Evolutionary conservation across 2,888 invertebrate genomes (phyloP).

Genomic region (Eulithis testata): DNA sequence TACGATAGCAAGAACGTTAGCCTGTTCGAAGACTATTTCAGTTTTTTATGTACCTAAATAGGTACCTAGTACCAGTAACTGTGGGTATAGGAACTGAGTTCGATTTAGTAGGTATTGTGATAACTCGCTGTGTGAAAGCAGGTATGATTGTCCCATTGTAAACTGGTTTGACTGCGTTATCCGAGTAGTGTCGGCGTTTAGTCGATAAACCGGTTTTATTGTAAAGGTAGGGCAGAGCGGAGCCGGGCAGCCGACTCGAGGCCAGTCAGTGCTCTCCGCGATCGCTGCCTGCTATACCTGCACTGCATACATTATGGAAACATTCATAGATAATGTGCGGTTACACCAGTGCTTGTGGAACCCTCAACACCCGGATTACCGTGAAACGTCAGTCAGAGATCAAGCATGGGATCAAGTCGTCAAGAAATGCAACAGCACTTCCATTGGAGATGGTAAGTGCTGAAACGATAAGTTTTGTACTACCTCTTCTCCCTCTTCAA

Average conservation of each 20-base stretch:
- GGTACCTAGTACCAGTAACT: no score
- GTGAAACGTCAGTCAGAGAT: constrained; percentile 68
- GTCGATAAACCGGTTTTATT: constrained; percentile 70
- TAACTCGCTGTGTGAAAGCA: constrained; percentile 46
- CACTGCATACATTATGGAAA: constrained; percentile 57
- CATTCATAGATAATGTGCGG: constrained; percentile 72
- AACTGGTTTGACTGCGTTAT: constrained; percentile 47
- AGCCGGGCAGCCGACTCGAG: constrained; percentile 39
- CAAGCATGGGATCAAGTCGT: constrained; percentile 74
- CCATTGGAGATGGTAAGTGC: constrained; percentile 69
- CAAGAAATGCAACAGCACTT: constrained; percentile 61
- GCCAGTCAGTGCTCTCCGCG: constrained; percentile 42
- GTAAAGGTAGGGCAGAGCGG: constrained; percentile 57
- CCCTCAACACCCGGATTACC: constrained; percentile 71
- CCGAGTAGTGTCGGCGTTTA: constrained; percentile 43
- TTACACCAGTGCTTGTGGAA: constrained; percentile 74
- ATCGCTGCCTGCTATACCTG: constrained; percentile 12
- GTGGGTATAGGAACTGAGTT: background rate
- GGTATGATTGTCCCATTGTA: constrained; percentile 48
- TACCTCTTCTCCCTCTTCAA: background rate
- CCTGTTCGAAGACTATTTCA: no score
- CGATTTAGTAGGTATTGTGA: constrained; percentile 1
- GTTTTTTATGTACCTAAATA: no score
- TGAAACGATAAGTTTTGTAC: background rate
- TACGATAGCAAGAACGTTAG: no score